Evolutionary conservation across 2,113 vertebrate genomes (phyloP), one percentile per base, ranked within the genome.

Genomic region (Oncorhynchus mykiss): DNA sequence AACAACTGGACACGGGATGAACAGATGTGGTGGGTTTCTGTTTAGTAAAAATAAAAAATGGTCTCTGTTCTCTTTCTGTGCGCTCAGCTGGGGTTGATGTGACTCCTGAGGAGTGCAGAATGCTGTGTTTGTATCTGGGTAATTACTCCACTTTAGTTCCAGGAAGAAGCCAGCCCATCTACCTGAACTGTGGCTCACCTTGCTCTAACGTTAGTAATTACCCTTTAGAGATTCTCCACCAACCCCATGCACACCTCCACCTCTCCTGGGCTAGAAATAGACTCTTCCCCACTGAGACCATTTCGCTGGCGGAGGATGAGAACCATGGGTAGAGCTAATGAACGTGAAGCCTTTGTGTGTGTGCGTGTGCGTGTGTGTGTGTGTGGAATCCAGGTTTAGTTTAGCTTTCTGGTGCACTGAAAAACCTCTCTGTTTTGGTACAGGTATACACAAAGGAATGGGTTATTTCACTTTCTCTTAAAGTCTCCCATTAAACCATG

Each of bases 181-280:
- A 83, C 73, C 84, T 86, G 80, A 85, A 86, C 74, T 77, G 72
- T 73, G 78, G 78, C 79, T 78, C 78, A 81, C 85, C 84, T 82
- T 67, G 84, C 78, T 69, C 83, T 87, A 84, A 90, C 73, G 73
- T 31, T 69, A 78, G 78, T 87, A 88, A 90, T 88, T 84, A 86
- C 80, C 84, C 82, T 83, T 75, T 77, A 57, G 76, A 87, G 86
- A 84, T 48, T 70, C 57, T 25, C 51, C 24, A 34, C 27, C 20
- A 54, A 54, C 62, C 51, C 51, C 25, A 70, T 20, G 7, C 22
- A 57, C 80, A 75, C 27, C 73, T 82, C 73, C 82, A 76, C 79
- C 70, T 74, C 74, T 67, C 66, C 39, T 2, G 74, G 22, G 69
- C 83, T 83, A 80, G 81, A 86, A 88, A 86, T 86, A 86, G 84